Evolutionary conservation across 2,797 vertebrate genomes (phyloP).

Genomic region (Parotocinclus haroldoi): DNA sequence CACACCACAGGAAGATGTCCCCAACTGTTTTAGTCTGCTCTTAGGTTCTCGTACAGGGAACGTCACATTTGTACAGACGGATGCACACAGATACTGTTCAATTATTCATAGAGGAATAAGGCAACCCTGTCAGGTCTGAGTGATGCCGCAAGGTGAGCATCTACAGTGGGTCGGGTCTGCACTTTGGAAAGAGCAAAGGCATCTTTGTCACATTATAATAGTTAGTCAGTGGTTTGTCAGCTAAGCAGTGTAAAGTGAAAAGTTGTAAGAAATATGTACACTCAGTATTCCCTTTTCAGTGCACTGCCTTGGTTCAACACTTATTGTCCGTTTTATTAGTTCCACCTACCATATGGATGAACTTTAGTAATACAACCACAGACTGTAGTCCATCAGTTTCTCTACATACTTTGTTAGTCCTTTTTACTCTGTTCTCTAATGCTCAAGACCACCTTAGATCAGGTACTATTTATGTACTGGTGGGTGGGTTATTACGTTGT

Average conservation of each 20-base stretch:
- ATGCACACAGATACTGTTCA: slow-evolving; percentile 37
- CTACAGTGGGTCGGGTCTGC: slow-evolving; percentile 13
- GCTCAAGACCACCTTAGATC: too few relatives aligned
- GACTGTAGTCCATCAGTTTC: too few relatives aligned
- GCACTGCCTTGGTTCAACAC: too few relatives aligned
- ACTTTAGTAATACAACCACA: too few relatives aligned
- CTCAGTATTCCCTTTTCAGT: too few relatives aligned
- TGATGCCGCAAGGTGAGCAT: slow-evolving; percentile 23
- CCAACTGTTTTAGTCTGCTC: slow-evolving; percentile 35
- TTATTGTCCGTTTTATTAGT: too few relatives aligned
- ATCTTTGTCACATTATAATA: neutral
- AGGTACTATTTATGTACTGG: too few relatives aligned
- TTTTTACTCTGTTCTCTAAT: too few relatives aligned
- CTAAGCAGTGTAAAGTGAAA: neutral
- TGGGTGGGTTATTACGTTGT: too few relatives aligned
- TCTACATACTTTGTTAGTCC: too few relatives aligned
- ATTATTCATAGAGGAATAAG: slow-evolving; percentile 41
- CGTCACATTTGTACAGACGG: slow-evolving; percentile 37
- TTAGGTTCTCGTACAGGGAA: slow-evolving; percentile 46
- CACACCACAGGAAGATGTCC: slow-evolving; percentile 38
- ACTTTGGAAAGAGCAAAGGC: slow-evolving; percentile 11
- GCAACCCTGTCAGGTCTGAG: slow-evolving; percentile 32
- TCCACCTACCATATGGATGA: too few relatives aligned
- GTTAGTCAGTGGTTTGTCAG: neutral
- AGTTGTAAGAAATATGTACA: too few relatives aligned